Evolutionary conservation across 2,113 vertebrate genomes (phyloP).

Genomic region (Tragelaphus strepsiceros): DNA sequence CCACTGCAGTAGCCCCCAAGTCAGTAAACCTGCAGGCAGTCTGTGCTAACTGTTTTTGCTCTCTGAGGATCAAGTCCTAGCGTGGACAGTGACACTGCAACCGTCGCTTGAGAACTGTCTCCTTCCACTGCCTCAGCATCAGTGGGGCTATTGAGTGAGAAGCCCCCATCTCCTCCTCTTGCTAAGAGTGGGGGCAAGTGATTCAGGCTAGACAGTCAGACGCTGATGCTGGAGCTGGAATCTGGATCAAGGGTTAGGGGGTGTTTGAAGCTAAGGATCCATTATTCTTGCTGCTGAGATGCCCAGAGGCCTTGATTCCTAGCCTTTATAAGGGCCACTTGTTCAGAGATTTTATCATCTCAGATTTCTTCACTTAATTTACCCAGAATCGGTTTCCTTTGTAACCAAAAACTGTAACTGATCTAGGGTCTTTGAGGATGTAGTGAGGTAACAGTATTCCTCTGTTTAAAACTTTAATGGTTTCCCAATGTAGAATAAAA

Average conservation of each 20-base stretch:
- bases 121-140: rapidly evolving
- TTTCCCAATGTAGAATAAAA: background rate
- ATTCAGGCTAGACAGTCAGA: background rate
- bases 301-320: rapidly evolving
- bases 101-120: rapidly evolving
- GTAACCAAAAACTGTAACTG: background rate
- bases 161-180: rapidly evolving
- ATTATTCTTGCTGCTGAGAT: background rate
- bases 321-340: background rate
- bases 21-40: rapidly evolving
- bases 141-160: background rate
- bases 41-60: rapidly evolving
- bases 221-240: too few species aligned
- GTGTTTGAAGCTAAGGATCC: rapidly evolving
- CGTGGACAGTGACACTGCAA: background rate
- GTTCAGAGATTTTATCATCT: background rate
- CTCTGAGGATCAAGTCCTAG: background rate
- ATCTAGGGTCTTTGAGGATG: background rate
- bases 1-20: rapidly evolving
- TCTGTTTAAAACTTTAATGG: background rate
- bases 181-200: background rate
- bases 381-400: background rate
- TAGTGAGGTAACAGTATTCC: background rate
- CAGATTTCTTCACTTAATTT: background rate
- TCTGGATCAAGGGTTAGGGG: rapidly evolving